These are phyloP conservation scores for Sycobia sp. DNA, from an alignment of 1,140 invertebrate genomes.

Conservation along the genomic window DNA sequence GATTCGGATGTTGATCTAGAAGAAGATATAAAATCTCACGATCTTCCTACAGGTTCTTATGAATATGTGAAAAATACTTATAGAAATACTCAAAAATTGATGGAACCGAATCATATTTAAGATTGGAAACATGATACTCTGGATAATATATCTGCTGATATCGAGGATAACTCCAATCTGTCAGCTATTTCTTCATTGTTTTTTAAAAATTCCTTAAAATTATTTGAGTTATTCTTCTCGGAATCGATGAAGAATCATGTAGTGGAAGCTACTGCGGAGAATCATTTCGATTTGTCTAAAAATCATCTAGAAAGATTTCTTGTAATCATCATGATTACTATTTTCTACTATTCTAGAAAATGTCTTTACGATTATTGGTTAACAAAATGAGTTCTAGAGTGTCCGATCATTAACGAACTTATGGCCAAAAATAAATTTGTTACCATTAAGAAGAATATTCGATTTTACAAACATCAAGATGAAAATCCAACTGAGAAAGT, in stretches of 20 bases:
- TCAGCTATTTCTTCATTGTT: no score
- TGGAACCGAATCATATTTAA: not conserved
- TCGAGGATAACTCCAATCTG: no score
- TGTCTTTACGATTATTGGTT: not conserved
- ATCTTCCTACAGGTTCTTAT: slow-evolving; percentile 11
- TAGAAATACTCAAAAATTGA: not conserved
- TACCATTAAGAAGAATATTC: no score
- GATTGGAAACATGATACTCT: slow-evolving; percentile 4
- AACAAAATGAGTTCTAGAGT: not conserved
- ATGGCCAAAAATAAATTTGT: no score
- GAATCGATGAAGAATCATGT: slow-evolving; percentile 1
- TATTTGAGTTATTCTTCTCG: no score
- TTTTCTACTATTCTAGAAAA: not conserved
- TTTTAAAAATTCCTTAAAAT: no score
- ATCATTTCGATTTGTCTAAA: no score
- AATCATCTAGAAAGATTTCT: no score
- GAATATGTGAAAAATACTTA: slow-evolving; percentile 1
- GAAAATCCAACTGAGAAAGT: no score
- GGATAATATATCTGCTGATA: slow-evolving; percentile 12
- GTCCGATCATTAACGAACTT: not conserved
- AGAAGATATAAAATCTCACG: slow-evolving; percentile 10
- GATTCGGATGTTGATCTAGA: slow-evolving; percentile 11
- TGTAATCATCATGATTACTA: not conserved
- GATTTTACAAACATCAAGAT: no score
- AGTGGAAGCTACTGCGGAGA: no score